Percentiles rank a stretch among this genome's conserved stretches.
Evolutionary conservation across 2,797 vertebrate species (phyloP).

Genomic region (Apodemus agrarius): DNA sequence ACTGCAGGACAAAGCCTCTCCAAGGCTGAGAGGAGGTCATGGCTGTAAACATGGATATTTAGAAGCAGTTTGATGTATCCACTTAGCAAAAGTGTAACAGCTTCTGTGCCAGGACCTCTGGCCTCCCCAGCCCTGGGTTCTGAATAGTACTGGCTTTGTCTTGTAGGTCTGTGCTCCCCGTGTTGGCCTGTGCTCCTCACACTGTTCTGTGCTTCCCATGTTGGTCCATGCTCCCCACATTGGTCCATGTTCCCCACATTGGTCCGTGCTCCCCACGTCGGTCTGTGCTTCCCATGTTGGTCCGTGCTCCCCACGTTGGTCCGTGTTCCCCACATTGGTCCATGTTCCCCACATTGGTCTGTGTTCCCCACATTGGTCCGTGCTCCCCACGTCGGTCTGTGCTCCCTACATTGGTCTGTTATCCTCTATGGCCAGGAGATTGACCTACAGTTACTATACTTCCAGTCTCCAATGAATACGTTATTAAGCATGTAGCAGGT

Average conservation of each 20-base stretch:
- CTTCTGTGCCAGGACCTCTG: not conserved
- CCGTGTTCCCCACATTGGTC: too few species aligned
- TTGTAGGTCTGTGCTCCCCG: not conserved
- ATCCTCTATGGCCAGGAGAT: not conserved
- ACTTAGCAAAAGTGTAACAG: not conserved
- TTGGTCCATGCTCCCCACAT: too few species aligned
- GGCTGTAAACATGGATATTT: not conserved
- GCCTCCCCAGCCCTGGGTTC: not conserved
- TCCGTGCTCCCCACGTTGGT: too few species aligned
- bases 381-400: too few species aligned
- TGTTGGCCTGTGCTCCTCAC: too few species aligned
- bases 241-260: too few species aligned
- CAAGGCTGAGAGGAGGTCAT: not conserved
- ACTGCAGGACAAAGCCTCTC: not conserved
- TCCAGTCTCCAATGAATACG: not conserved
- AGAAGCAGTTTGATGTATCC: not conserved
- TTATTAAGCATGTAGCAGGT: not conserved
- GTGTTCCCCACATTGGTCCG: too few species aligned
- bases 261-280: too few species aligned
- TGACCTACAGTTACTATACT: not conserved
- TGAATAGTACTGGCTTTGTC: not conserved
- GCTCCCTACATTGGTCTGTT: not conserved
- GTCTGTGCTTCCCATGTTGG: too few species aligned
- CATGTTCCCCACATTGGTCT: too few species aligned
- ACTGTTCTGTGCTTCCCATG: too few species aligned